phyloP scores from a whole-genome alignment of 2,797 vertebrate species.

The Eulemur coronatus region DNA sequence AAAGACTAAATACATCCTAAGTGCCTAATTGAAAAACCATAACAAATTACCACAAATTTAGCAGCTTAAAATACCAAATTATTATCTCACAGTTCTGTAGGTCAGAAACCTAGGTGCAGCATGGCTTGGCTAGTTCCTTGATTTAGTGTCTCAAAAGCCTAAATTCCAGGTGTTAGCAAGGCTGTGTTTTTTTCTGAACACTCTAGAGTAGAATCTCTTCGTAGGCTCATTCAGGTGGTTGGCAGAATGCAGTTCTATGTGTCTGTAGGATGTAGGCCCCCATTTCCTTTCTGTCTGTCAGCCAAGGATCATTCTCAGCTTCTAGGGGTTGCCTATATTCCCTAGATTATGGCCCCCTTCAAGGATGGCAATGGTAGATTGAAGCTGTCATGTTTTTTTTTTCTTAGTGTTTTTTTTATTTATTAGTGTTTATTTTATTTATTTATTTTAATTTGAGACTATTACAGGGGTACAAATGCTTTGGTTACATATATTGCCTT shows the following conservation, averaged over 20 bases:
- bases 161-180: neutral
- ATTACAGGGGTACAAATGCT: too few relatives aligned
- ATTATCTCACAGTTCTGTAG: neutral
- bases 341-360: neutral
- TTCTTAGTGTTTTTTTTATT: too few relatives aligned
- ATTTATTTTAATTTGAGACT: too few relatives aligned
- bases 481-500: too few relatives aligned
- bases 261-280: too few relatives aligned
- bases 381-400: neutral
- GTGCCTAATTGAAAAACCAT: neutral
- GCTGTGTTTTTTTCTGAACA: too few relatives aligned
- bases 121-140: neutral
- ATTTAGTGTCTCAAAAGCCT: neutral
- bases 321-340: neutral
- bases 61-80: neutral
- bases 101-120: neutral
- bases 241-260: neutral
- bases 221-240: neutral
- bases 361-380: neutral
- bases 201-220: too few relatives aligned
- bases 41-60: neutral
- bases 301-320: neutral
- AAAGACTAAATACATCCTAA: neutral
- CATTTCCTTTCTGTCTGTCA: neutral
- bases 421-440: too few relatives aligned